phyloP scores from a whole-genome alignment of 2,797 vertebrate genomes.

The Buceros bicornis region DNA sequence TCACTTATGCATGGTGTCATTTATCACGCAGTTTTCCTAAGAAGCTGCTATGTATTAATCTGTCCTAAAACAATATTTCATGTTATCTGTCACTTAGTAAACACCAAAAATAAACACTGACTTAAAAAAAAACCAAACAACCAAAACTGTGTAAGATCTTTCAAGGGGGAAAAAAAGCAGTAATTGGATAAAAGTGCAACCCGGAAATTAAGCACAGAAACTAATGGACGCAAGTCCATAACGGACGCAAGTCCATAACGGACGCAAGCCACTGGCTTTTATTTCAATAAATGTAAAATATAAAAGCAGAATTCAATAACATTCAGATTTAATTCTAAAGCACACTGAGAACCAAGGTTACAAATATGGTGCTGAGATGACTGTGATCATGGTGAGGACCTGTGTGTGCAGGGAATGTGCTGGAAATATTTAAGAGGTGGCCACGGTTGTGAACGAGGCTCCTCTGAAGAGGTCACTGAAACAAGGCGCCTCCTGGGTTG shows the following conservation, averaged over 20 bases:
- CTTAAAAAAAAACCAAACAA: not conserved
- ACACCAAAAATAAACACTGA: not conserved
- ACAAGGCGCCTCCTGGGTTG: not conserved
- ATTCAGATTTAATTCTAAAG: not conserved
- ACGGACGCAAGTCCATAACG: not conserved
- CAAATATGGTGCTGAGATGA: not conserved
- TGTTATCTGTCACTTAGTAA: not conserved
- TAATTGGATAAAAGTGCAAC: not conserved
- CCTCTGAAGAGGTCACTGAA: not conserved
- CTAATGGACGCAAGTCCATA: not conserved
- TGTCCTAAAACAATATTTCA: not conserved
- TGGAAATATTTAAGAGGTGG: not conserved
- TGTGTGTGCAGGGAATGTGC: rapidly evolving
- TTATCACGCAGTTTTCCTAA: slow-evolving; percentile 24
- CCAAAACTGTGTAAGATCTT: not conserved
- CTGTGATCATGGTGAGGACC: not conserved
- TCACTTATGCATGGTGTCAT: not conserved
- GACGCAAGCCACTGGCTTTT: not conserved
- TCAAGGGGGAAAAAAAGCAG: not conserved
- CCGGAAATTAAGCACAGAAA: not conserved
- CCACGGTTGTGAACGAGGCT: not conserved
- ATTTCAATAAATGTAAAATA: not conserved
- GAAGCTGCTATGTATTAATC: slow-evolving; percentile 10
- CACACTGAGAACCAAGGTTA: not conserved
- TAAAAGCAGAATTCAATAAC: not conserved